Conservation (phyloP, 2,888 invertebrate genomes). For the Opisthograptis luteolata region DNA sequence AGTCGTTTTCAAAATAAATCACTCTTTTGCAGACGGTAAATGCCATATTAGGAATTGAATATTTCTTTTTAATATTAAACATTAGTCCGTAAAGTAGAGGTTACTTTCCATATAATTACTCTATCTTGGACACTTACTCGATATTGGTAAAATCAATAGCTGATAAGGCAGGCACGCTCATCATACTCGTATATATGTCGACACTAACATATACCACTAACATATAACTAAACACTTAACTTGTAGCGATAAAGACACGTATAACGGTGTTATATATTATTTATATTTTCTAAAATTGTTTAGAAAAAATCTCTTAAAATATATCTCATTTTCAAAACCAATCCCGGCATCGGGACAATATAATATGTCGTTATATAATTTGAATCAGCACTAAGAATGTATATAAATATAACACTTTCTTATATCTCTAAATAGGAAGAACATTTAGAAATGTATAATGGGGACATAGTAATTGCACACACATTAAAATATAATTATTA, state of each 20-base stretch:
- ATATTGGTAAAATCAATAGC: constrained; percentile 65
- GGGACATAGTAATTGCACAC: constrained; percentile 79
- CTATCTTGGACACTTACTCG: constrained; percentile 55
- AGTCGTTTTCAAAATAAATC: constrained; percentile 70
- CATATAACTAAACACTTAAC: constrained; percentile 65
- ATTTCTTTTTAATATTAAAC: constrained; percentile 58
- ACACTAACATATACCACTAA: constrained; percentile 53
- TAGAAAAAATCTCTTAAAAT: constrained; percentile 83
- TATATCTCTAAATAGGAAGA: constrained; percentile 77
- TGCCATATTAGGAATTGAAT: constrained; percentile 82
- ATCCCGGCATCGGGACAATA: constrained; percentile 56
- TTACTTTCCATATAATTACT: constrained; percentile 45
- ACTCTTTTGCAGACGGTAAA: constrained; percentile 81
- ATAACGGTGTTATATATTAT: constrained; percentile 70
- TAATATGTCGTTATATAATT: constrained; percentile 63
- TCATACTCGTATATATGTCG: constrained; percentile 45
- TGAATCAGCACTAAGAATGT: constrained; percentile 54
- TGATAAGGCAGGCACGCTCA: constrained; percentile 64
- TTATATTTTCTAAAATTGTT: constrained; percentile 69
- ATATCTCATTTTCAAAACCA: constrained; percentile 69
- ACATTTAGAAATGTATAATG: constrained; percentile 69
- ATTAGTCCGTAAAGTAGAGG: constrained; percentile 49
- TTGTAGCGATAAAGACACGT: constrained; percentile 76
- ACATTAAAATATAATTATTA: constrained; percentile 63
- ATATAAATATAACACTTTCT: constrained; percentile 78